Conservation (phyloP, 2,888 invertebrate genomes). For the Tortricodes alternella region DNA sequence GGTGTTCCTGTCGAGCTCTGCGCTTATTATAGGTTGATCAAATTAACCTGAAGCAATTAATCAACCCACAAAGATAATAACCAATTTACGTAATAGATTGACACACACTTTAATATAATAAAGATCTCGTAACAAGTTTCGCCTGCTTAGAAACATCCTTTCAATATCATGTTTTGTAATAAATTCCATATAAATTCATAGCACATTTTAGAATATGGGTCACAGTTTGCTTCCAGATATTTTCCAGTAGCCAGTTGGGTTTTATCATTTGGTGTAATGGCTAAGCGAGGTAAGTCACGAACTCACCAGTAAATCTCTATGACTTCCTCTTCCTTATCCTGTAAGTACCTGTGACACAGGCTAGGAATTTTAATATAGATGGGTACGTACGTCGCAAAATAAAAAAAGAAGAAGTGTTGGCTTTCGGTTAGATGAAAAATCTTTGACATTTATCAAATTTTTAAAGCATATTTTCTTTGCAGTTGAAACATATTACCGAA, state of each 20-base stretch:
- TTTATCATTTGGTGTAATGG: slow-evolving; percentile 25
- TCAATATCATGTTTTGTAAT: not conserved
- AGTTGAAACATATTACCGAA: no score
- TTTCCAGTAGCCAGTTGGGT: slow-evolving; percentile 14
- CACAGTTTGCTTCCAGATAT: slow-evolving; percentile 2
- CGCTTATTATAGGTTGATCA: not conserved
- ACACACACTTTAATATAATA: slow-evolving; percentile 16
- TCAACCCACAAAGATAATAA: slow-evolving; percentile 10
- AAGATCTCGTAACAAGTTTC: not conserved
- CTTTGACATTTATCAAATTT: no score
- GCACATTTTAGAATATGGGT: not conserved
- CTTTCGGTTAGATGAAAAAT: no score
- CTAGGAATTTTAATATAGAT: slow-evolving; percentile 22
- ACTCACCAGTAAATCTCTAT: slow-evolving; percentile 28
- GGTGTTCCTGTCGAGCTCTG: not conserved
- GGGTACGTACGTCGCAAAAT: not conserved
- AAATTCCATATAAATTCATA: not conserved
- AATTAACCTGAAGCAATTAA: slow-evolving; percentile 17
- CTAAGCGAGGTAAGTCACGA: slow-evolving; percentile 16
- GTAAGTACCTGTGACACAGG: slow-evolving; percentile 24
- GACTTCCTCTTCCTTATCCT: slow-evolving; percentile 29
- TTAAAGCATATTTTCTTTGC: no score
- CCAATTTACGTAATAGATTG: slow-evolving; percentile 19
- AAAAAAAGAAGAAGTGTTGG: not conserved
- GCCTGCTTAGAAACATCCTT: not conserved